These are phyloP conservation scores for Mylabris phalerata DNA, from an alignment of 1,140 invertebrate species.

Conservation along the genomic window DNA sequence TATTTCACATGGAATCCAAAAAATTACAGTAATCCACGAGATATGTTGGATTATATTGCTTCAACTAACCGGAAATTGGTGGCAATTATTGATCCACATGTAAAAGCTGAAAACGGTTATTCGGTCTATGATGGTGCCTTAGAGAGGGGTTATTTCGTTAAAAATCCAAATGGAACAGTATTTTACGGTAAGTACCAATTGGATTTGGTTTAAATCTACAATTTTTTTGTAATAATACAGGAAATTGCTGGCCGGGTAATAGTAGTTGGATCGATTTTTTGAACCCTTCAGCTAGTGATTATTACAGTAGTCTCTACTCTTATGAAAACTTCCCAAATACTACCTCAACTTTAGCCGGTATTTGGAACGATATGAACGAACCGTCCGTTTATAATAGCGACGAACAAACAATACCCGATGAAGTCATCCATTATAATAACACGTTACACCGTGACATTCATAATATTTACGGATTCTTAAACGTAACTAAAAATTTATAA, in stretches of 20 bases:
- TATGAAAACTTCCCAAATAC: slow-evolving; percentile 50
- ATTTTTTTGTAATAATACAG: slow-evolving; percentile 59
- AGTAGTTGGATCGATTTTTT: slow-evolving; percentile 63
- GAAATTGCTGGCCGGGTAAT: slow-evolving; percentile 63
- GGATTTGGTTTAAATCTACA: no score
- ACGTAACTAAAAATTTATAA: background rate
- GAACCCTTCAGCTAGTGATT: slow-evolving; percentile 55
- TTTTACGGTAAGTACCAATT: background rate
- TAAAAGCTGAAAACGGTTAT: slow-evolving; percentile 59
- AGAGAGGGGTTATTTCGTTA: slow-evolving; percentile 75
- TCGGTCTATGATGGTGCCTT: slow-evolving; percentile 62
- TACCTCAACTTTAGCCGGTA: slow-evolving; percentile 53
- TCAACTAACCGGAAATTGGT: slow-evolving; percentile 62
- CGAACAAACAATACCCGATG: slow-evolving; percentile 55
- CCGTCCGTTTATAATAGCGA: slow-evolving; percentile 65
- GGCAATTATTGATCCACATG: slow-evolving; percentile 68
- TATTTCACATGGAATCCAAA: slow-evolving; percentile 63
- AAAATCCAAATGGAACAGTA: slow-evolving; percentile 79
- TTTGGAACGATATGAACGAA: slow-evolving; percentile 80
- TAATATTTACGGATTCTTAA: slow-evolving; percentile 21
- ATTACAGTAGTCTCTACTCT: slow-evolving; percentile 55
- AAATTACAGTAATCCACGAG: slow-evolving; percentile 55
- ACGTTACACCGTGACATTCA: slow-evolving; percentile 19
- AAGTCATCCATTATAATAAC: slow-evolving; percentile 40
- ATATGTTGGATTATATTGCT: slow-evolving; percentile 78